Evolutionary conservation across 2,797 vertebrate genomes (phyloP), one percentile per base, ranked within the genome.

Genomic region (Odontamblyopus lacepedii): DNA sequence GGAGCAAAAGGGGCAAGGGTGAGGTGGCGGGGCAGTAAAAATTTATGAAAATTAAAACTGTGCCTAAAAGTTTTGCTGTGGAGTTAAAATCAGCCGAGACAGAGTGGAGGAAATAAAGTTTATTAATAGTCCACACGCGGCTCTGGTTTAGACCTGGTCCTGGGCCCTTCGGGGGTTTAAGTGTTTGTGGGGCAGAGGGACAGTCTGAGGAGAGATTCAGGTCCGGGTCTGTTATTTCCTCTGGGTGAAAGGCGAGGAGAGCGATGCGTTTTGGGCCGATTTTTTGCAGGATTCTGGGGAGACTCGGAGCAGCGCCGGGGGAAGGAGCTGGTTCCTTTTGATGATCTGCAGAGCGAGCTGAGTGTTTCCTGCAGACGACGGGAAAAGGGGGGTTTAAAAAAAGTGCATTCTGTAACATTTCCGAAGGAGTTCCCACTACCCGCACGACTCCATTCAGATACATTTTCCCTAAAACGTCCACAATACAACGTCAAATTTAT

Each of bases 311-410:
- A 96, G 95, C 65, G 92, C 83, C 0, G 94, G 86, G 5, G 98
- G 97, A 65, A 98, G 94, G 64, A 99, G 95, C 90, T 99, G 98
- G 87, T 99, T 99, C 79, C 98, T 92, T 91, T 99, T 99, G 94
- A 99, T 99, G 92, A 99, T 99, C 94, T 99, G 98, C 82, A 99
- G 86, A n/a, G 98, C 98, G 89, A 98, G 93, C 88, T 97, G 97
- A 0, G 97, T 98, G 87, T 99, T 99, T 80, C 98, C 98, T 91
- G 82, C 59, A 27, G 44, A 75, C 8, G 61, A 16, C 4, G 15
- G 26, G 11, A 15, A 27, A 19, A 53, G 3, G 1, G 18, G 11
- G 12, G 13, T 44, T 44, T 44, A 44, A 44, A 44, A 44, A 44
- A 44, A 12, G 2, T 44, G 41, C 41, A 13, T 44, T 44, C 11